A percentile compares a stretch with the other conserved stretches of the same genome.
phyloP scores from a whole-genome alignment of 2,888 invertebrate species.

The Acrocera orbiculus region DNA sequence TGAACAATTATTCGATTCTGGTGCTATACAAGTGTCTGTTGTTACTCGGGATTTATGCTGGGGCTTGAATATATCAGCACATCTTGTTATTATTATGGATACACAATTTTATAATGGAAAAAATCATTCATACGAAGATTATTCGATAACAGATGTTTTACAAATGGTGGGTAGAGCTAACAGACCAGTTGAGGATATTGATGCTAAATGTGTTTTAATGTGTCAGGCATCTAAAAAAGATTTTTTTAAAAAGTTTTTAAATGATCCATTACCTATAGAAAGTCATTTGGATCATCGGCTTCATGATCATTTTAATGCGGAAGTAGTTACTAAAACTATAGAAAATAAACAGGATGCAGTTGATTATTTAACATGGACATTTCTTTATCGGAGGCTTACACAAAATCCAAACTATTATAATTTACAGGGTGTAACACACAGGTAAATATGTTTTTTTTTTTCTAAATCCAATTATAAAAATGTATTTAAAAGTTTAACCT shows the following conservation, averaged over 20 bases:
- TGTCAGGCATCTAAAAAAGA: conserved; percentile 97
- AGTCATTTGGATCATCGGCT: conserved; percentile 94
- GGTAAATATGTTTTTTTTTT: conserved; percentile 20
- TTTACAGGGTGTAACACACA: conserved; percentile 86
- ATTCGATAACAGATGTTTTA: conserved; percentile 89
- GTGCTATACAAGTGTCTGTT: conserved; percentile 84
- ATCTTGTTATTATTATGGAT: conserved; percentile 94
- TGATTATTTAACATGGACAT: conserved; percentile 98
- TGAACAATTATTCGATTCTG: conserved; percentile 82
- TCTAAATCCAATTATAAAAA: background rate
- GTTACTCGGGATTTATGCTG: conserved; percentile 85
- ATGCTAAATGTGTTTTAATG: conserved; percentile 88
- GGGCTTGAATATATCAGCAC: conserved; percentile 76
- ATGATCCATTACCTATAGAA: conserved; percentile 92
- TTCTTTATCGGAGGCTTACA: conserved; percentile 87
- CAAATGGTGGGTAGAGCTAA: conserved; percentile 98
- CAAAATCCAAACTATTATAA: conserved; percentile 99
- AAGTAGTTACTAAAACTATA: conserved; percentile 98
- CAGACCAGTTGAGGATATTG: conserved; percentile 77
- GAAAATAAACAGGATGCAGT: conserved; percentile 99
- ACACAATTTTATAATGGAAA: conserved; percentile 84
- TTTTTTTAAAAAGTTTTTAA: conserved; percentile 94
- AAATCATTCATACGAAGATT: conserved; percentile 83
- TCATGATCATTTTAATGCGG: conserved; percentile 99
- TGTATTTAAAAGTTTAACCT: background rate